Evolutionary conservation across 2,797 vertebrate species (phyloP).

Genomic region (Parauchenoglanis ngamensis): DNA sequence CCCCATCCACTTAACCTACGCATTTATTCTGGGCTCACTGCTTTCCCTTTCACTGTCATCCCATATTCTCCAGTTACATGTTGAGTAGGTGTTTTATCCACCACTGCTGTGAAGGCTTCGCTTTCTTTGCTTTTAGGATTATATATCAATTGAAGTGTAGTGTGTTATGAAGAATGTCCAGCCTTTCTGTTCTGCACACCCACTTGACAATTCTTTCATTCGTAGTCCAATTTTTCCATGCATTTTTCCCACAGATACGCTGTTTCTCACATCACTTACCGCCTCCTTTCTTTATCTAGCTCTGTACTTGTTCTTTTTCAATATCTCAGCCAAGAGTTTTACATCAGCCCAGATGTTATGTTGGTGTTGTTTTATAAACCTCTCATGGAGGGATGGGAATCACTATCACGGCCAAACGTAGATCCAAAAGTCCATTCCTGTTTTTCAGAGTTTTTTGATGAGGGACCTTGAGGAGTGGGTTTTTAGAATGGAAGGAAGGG

Average conservation of each 20-base stretch:
- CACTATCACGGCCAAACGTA: constrained; percentile 27
- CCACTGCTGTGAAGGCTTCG: background rate
- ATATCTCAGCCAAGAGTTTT: constrained; percentile 38
- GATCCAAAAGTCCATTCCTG: constrained; percentile 21
- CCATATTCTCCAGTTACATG: constrained; percentile 12
- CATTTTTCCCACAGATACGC: constrained; percentile 27
- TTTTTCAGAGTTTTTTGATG: constrained; percentile 40
- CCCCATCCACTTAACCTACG: constrained; percentile 37
- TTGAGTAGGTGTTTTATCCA: constrained; percentile 6
- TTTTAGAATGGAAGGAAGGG: constrained; percentile 47
- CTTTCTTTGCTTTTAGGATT: constrained; percentile 20
- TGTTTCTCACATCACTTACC: constrained; percentile 43
- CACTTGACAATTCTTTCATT: constrained; percentile 23
- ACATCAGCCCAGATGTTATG: constrained; percentile 46
- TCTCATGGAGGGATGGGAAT: constrained; percentile 36
- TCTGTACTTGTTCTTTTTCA: constrained; percentile 21
- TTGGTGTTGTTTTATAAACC: constrained; percentile 43
- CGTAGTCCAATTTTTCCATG: constrained; percentile 7
- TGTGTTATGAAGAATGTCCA: background rate
- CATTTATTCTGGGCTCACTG: constrained; percentile 26
- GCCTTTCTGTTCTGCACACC: constrained; percentile 17
- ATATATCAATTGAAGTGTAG: constrained; percentile 7
- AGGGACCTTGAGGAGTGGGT: constrained; percentile 43
- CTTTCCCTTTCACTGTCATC: constrained; percentile 21
- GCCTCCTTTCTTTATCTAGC: constrained; percentile 1